These are phyloP conservation scores for Orius laevigatus DNA, from an alignment of 1,140 invertebrate species.

Conservation along the genomic window DNA sequence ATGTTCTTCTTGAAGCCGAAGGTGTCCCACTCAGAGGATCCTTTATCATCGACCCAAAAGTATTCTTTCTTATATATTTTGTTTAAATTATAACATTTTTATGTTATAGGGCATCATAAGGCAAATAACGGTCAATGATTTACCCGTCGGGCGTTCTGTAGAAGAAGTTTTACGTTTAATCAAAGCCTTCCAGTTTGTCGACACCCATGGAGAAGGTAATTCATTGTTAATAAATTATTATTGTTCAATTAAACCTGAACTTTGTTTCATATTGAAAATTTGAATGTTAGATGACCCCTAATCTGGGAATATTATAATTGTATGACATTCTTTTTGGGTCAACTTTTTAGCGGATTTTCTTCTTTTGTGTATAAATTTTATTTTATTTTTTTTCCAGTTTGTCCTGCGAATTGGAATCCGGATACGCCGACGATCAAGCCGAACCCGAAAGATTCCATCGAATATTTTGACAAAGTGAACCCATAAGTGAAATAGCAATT, in stretches of 20 bases:
- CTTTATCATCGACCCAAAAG: conserved; percentile 40
- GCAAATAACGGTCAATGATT: conserved; percentile 72
- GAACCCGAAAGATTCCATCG: conserved; percentile 56
- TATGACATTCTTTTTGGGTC: too few species aligned
- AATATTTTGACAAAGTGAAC: conserved; percentile 47
- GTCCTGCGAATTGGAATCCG: conserved; percentile 63
- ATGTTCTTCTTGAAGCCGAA: conserved; percentile 66
- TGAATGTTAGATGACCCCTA: too few species aligned
- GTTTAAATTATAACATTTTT: conserved; percentile 15
- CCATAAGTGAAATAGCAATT: background rate
- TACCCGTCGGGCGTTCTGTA: conserved; percentile 84
- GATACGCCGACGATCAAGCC: conserved; percentile 69
- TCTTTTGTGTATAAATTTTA: too few species aligned
- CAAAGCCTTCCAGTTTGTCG: conserved; percentile 85
- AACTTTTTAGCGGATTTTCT: too few species aligned
- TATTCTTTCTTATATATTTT: conserved; percentile 14
- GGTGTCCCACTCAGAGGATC: conserved; percentile 74
- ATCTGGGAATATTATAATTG: too few species aligned
- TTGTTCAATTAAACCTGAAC: too few species aligned
- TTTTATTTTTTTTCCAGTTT: conserved; percentile 39
- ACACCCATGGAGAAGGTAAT: conserved; percentile 77
- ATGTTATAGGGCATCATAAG: conserved; percentile 45
- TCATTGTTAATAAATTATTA: too few species aligned
- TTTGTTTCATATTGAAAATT: too few species aligned
- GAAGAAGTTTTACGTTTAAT: conserved; percentile 79